Evolutionary conservation across 92 coral and sea anemone species (phyloP), one percentile per base, ranked within the genome.

Genomic region (Zoanthus sansibaricus): DNA sequence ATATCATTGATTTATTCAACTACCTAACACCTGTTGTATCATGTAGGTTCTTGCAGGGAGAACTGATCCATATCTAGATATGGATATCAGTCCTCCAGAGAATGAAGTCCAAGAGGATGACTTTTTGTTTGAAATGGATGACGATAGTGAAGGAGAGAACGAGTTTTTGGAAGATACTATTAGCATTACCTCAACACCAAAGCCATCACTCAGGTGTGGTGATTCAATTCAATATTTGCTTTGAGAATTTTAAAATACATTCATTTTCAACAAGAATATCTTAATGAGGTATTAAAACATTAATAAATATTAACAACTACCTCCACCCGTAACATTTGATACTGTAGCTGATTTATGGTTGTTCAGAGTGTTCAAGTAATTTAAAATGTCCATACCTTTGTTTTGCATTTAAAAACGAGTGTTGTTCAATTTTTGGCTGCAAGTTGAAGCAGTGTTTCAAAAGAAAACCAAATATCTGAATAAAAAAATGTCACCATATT

Each of bases 21-120:
- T 9, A 5, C 21, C 14, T 0, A 14, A 8, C 54, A 46, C n/a
- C 47, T 75, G 5, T 54, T 55, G 13, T 61, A 10, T 42, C 21
- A 30, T 71, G n/a, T 86, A 94, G 97, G 97, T 89, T 48, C 76
- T 92, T 30, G 97, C 67, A 58, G 83, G 69, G 30, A 86, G 88
- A 47, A 86, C 86, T 16, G 89, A 87, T 42, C 86, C 93, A n/a
- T 87, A 82, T 15, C 82, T 59, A 5, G 89, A 96, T 83, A 91
- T 93, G 54, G 98, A 97, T 37, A 94, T 92, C 87, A 97, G 98
- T 67, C 99, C 98, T 49, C 97, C 97, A 31, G 99, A 97, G 82
- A 91, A 92, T 59, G 99, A 96, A 82, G 93, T 87, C 42, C 95
- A 75, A 3, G 90, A 89, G 0, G 99, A 96, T 76, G 98, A 97